Conservation (phyloP, 2,113 vertebrate genomes). For the Calcarius ornatus region DNA sequence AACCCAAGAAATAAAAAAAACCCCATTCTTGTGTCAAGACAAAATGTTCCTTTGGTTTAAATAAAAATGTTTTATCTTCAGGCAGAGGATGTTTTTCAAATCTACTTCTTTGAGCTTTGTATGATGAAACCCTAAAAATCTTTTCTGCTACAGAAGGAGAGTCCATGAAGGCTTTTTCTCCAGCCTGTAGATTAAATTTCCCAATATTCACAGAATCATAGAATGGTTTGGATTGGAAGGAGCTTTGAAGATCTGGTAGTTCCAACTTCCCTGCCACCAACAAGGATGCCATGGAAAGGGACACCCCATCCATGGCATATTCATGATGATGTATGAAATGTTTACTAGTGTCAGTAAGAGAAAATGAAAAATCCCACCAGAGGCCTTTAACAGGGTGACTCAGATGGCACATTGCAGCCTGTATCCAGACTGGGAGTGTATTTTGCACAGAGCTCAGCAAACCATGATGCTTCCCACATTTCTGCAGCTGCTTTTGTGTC, state of each 20-base stretch:
- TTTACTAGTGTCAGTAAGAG: neutral
- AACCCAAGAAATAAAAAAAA: neutral
- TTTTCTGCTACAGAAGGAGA: neutral
- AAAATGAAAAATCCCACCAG: neutral
- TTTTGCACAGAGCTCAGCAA: neutral
- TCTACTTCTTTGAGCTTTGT: neutral
- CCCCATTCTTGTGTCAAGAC: neutral
- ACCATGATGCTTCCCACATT: neutral
- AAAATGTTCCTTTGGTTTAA: neutral
- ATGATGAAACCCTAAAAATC: neutral
- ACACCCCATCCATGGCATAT: neutral
- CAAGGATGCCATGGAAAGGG: neutral
- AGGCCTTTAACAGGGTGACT: neutral
- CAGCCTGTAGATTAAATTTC: neutral
- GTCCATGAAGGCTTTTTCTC: neutral
- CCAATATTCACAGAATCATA: neutral
- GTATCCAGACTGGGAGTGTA: neutral
- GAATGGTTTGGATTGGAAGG: neutral
- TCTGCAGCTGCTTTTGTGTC: neutral
- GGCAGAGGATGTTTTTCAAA: neutral
- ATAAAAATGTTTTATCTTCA: constrained; percentile 8
- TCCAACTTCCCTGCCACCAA: neutral
- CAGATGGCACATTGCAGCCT: neutral
- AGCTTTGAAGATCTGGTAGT: neutral
- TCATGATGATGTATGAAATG: neutral